These are phyloP conservation scores for Betta splendens DNA, from an alignment of 2,797 vertebrate genomes.

Conservation along the genomic window DNA sequence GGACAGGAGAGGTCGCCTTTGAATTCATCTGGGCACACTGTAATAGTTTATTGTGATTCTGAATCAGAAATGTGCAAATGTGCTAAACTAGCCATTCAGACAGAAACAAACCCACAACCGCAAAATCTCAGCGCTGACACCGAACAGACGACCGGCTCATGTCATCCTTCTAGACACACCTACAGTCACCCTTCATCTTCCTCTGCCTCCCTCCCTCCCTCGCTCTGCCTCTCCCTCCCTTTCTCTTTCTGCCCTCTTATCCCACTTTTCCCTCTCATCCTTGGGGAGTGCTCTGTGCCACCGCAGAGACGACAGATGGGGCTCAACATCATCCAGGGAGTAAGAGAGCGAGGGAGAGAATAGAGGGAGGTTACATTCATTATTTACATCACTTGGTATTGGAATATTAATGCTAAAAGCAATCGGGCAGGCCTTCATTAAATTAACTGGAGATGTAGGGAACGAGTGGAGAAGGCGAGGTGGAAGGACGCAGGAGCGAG, in stretches of 20 bases:
- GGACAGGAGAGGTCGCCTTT: background rate
- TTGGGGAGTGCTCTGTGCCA: slow-evolving; percentile 76
- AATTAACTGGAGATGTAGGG: slow-evolving; percentile 83
- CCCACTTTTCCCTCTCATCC: slow-evolving; percentile 70
- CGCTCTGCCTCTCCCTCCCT: slow-evolving; percentile 14
- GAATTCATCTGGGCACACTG: background rate
- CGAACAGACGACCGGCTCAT: slow-evolving; percentile 22
- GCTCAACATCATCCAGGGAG: slow-evolving; percentile 80
- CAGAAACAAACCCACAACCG: slow-evolving; percentile 26
- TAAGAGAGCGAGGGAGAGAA: slow-evolving; percentile 61
- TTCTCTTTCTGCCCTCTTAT: slow-evolving; percentile 61
- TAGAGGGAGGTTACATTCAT: slow-evolving; percentile 81
- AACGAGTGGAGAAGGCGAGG: slow-evolving; percentile 57
- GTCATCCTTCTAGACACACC: slow-evolving; percentile 39
- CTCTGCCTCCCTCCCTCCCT: slow-evolving; percentile 11
- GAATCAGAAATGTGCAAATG: background rate
- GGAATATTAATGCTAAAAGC: slow-evolving; percentile 96
- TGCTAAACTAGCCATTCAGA: slow-evolving; percentile 3
- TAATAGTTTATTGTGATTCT: slow-evolving; percentile 3
- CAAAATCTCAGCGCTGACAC: slow-evolving; percentile 44
- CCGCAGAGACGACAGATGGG: slow-evolving; percentile 81
- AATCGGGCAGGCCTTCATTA: slow-evolving; percentile 85
- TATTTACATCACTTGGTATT: slow-evolving; percentile 86
- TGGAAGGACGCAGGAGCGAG: slow-evolving; percentile 41
- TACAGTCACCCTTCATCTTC: slow-evolving; percentile 27